phyloP scores from a whole-genome alignment of 2,797 vertebrate species.

The Lagodon rhomboides region DNA sequence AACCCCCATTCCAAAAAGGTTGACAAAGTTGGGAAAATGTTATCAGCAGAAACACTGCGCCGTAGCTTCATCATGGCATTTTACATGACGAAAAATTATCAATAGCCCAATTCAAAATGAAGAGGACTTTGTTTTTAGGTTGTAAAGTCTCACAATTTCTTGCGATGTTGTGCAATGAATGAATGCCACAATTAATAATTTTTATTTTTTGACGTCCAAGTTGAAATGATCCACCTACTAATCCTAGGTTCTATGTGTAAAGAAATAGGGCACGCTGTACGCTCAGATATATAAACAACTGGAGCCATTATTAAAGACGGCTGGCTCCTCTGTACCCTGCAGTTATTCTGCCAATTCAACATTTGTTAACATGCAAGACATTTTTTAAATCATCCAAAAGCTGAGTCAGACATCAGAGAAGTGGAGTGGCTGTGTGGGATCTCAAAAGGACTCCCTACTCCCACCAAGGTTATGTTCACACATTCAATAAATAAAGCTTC shows the following conservation, averaged over 20 bases:
- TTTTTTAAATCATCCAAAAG: slow-evolving; percentile 24
- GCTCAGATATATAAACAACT: not conserved
- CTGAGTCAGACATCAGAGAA: slow-evolving; percentile 61
- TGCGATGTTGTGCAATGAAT: no score
- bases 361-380: slow-evolving; percentile 19
- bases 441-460: slow-evolving; percentile 36
- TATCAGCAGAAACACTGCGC: no score
- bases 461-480: slow-evolving; percentile 45
- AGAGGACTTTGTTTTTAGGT: no score
- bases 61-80: no score
- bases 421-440: slow-evolving; percentile 53
- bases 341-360: slow-evolving; percentile 2
- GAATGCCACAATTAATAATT: no score
- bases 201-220: not conserved
- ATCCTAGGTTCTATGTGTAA: not conserved
- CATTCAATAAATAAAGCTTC: slow-evolving; percentile 37
- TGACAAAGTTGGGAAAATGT: not conserved
- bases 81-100: no score
- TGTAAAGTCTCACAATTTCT: no score
- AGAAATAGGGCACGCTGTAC: not conserved
- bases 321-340: not conserved
- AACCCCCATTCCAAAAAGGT: no score
- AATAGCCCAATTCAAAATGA: no score
- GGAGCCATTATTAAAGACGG: not conserved
- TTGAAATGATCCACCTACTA: not conserved